Percentiles rank a stretch among this genome's conserved stretches.
Evolutionary conservation across 2,888 invertebrate genomes (phyloP).

Genomic region (Rhogogaster chlorosoma): DNA sequence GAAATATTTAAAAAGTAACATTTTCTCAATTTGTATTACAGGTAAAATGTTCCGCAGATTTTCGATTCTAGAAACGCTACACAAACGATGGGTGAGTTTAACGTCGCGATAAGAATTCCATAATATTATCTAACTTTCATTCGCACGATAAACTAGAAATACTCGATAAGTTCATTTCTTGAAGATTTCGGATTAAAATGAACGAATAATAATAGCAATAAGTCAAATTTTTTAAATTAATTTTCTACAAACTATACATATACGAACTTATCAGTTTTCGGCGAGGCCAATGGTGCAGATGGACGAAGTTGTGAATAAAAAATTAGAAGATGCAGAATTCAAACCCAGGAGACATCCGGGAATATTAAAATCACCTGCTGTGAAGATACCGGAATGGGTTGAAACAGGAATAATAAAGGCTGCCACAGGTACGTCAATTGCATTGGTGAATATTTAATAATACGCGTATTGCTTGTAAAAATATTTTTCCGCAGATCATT

Average conservation of each 20-base stretch:
- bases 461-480: too few relatives aligned
- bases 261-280: constrained; percentile 65
- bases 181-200: neutral
- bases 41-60: constrained; percentile 24
- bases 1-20: neutral
- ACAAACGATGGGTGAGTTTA: constrained; percentile 37
- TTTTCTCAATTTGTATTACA: neutral
- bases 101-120: neutral
- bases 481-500: constrained; percentile 80
- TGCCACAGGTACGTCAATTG: constrained; percentile 76
- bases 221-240: neutral
- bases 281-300: constrained; percentile 76
- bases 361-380: constrained; percentile 79
- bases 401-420: constrained; percentile 80
- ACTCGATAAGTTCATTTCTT: neutral
- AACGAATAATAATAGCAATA: neutral
- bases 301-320: constrained; percentile 78
- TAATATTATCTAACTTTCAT: neutral
- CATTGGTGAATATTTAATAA: neutral
- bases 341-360: constrained; percentile 89
- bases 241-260: constrained; percentile 24
- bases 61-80: neutral
- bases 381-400: constrained; percentile 82
- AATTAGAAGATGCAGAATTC: constrained; percentile 79
- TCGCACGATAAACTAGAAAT: neutral